Percentiles rank a stretch among this genome's conserved stretches.
phyloP scores from a whole-genome alignment of 2,113 vertebrate genomes.

The Amblyopsis rosae region DNA sequence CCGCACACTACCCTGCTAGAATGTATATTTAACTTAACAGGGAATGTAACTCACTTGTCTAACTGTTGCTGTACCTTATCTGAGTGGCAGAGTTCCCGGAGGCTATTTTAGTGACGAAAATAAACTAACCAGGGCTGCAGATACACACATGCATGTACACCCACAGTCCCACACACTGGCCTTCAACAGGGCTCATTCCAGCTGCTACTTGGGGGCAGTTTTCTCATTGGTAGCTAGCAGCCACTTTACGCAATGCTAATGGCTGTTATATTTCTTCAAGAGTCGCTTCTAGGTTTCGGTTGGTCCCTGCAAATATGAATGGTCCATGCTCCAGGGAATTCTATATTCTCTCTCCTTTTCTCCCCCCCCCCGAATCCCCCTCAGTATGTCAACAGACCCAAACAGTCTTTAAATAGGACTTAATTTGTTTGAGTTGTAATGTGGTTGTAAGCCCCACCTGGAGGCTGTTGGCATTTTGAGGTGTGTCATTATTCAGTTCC shows the following conservation, averaged over 20 bases:
- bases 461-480: constrained; percentile 21
- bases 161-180: constrained; percentile 14
- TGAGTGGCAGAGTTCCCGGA: constrained; percentile 5
- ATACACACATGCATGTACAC: constrained; percentile 8
- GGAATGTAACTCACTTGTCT: not conserved
- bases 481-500: constrained; percentile 36
- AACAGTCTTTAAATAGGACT: constrained; percentile 43
- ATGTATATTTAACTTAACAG: too few species aligned
- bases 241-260: constrained; percentile 46
- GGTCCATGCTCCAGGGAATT: constrained; percentile 57
- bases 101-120: constrained; percentile 25
- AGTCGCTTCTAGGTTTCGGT: constrained; percentile 50
- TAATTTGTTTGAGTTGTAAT: constrained; percentile 43
- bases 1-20: too few species aligned
- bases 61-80: constrained; percentile 20
- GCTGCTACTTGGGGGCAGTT: constrained; percentile 33
- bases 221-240: constrained; percentile 36
- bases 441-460: constrained; percentile 28
- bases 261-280: constrained; percentile 58
- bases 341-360: constrained; percentile 42
- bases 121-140: constrained; percentile 1
- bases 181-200: constrained; percentile 17
- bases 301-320: constrained; percentile 53
- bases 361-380: not conserved
- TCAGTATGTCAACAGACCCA: not conserved